Evolutionary conservation across 1,140 invertebrate genomes (phyloP).

Genomic region (Nasonia longicornis): DNA sequence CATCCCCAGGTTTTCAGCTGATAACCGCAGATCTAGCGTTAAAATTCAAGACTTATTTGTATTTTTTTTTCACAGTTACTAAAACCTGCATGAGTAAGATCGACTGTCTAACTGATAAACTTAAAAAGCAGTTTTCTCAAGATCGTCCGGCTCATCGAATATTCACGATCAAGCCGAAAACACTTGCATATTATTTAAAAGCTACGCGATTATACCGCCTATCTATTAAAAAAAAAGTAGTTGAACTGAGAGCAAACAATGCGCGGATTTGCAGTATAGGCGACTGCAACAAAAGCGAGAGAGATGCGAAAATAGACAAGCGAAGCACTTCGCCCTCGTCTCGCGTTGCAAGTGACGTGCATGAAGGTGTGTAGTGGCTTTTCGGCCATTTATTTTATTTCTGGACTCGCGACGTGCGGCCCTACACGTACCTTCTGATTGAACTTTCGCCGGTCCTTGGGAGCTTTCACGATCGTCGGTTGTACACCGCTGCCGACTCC

Average conservation of each 20-base stretch:
- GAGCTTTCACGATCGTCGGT: conserved; percentile 70
- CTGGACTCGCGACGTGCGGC: neutral
- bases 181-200: neutral
- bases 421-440: conserved; percentile 71
- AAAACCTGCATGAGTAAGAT: too few relatives aligned
- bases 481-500: conserved; percentile 54
- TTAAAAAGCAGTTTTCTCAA: too few relatives aligned
- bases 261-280: neutral
- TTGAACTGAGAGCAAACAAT: neutral
- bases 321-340: conserved; percentile 4
- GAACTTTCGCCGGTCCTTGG: conserved; percentile 73
- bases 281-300: neutral
- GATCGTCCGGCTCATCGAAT: too few relatives aligned
- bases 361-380: conserved; percentile 21
- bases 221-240: neutral
- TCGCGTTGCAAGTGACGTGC: conserved; percentile 27
- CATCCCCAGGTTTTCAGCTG: neutral
- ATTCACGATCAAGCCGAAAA: too few relatives aligned
- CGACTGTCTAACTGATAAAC: too few relatives aligned
- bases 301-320: conserved; percentile 41
- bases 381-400: conserved; percentile 37
- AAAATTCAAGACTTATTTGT: neutral
- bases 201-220: neutral
- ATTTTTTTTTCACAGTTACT: neutral
- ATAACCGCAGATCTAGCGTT: neutral